phyloP scores from a whole-genome alignment of 53 echinoderm and acorn worm genomes.

The Paracentrotus lividus region DNA sequence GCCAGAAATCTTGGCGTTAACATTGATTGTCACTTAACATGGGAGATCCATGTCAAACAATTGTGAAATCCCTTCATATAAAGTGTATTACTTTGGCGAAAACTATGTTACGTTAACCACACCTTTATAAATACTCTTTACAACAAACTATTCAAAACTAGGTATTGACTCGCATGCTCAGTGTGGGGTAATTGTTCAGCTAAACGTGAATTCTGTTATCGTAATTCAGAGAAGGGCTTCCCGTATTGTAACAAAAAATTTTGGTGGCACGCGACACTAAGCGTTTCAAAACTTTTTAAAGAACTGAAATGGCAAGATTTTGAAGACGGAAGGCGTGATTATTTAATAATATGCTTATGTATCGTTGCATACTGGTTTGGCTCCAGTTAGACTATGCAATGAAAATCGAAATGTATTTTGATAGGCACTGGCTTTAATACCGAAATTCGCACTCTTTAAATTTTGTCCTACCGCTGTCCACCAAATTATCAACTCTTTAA shows the following conservation, averaged over 20 bases:
- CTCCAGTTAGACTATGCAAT: constrained; percentile 4
- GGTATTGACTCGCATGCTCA: not conserved
- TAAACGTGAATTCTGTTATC: not conserved
- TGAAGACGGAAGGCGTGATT: too few species aligned
- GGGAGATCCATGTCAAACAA: too few species aligned
- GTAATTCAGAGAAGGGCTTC: not conserved
- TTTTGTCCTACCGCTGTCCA: not conserved
- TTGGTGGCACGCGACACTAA: not conserved
- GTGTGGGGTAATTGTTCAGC: too few species aligned
- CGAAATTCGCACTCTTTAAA: not conserved
- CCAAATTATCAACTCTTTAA: not conserved
- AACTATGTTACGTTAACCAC: too few species aligned
- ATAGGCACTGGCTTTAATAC: not conserved
- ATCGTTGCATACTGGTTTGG: not conserved
- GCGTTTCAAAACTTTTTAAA: not conserved
- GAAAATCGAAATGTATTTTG: not conserved
- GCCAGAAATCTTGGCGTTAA: too few species aligned
- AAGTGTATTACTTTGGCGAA: too few species aligned
- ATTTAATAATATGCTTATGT: not conserved
- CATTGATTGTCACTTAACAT: too few species aligned
- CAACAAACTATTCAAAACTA: not conserved
- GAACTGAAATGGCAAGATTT: not conserved
- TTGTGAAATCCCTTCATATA: too few species aligned
- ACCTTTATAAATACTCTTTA: not conserved
- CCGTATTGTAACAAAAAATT: not conserved